These are phyloP conservation scores for Taurulus bubalis DNA, from an alignment of 2,113 vertebrate species.

Conservation along the genomic window DNA sequence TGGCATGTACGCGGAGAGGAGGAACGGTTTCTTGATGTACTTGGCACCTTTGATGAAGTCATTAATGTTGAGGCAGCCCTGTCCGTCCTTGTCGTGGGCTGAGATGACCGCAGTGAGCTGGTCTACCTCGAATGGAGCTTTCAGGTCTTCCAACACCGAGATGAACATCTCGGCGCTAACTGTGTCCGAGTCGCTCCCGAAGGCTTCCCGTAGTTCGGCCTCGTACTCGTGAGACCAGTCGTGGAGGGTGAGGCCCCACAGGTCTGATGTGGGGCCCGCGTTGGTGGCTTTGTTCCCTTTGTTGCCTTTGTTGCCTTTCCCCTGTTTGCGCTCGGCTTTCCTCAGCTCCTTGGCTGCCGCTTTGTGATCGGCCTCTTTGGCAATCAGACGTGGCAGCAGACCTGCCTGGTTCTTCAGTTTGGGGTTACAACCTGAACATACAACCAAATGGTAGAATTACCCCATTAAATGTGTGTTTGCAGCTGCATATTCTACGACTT, in stretches of 20 bases:
- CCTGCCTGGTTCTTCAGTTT: slow-evolving; percentile 87
- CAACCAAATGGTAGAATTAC: background rate
- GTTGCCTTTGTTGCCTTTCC: too few relatives aligned
- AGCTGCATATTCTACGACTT: background rate
- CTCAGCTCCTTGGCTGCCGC: slow-evolving; percentile 84
- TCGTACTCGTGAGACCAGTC: slow-evolving; percentile 92
- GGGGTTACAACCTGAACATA: slow-evolving; percentile 89
- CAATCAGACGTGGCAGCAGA: slow-evolving; percentile 84
- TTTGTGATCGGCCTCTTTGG: slow-evolving; percentile 87
- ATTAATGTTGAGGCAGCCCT: slow-evolving; percentile 75
- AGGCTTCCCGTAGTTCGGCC: slow-evolving; percentile 73
- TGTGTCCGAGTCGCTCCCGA: slow-evolving; percentile 61
- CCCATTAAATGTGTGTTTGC: background rate
- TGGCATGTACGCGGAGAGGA: slow-evolving; percentile 83
- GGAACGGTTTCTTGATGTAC: slow-evolving; percentile 87
- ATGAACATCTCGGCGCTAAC: slow-evolving; percentile 83
- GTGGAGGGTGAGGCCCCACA: slow-evolving; percentile 88
- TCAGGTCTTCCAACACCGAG: slow-evolving; percentile 77
- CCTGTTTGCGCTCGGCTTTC: slow-evolving; percentile 82
- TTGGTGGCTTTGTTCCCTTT: slow-evolving; percentile 57
- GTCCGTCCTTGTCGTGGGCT: slow-evolving; percentile 76
- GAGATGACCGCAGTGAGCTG: slow-evolving; percentile 77
- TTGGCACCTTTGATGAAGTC: slow-evolving; percentile 92
- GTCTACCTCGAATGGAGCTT: slow-evolving; percentile 71
- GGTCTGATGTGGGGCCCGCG: slow-evolving; percentile 66